Evolutionary conservation across 2,888 invertebrate species (phyloP).

Genomic region (Zygogramma bicolorata): DNA sequence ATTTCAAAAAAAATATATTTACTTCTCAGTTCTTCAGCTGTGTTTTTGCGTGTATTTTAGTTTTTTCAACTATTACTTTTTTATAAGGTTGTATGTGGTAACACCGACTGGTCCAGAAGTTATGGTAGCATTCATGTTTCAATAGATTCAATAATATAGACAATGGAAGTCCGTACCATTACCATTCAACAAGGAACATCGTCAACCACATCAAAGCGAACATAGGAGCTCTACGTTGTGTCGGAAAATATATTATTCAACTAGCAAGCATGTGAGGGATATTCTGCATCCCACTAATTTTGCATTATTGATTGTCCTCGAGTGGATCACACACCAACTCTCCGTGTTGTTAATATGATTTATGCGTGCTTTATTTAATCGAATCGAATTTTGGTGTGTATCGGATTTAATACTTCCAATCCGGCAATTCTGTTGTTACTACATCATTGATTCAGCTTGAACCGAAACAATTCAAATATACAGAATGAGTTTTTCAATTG

Average conservation of each 20-base stretch:
- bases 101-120: too few species aligned
- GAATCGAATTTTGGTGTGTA: constrained; percentile 1
- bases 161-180: too few species aligned
- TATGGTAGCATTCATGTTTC: too few species aligned
- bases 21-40: too few species aligned
- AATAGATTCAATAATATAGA: too few species aligned
- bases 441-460: neutral
- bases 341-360: constrained; percentile 39
- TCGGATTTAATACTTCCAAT: neutral
- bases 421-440: neutral
- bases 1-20: too few species aligned
- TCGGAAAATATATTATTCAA: constrained; percentile 32
- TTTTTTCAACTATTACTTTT: too few species aligned
- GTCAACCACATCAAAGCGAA: too few species aligned
- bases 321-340: constrained; percentile 31
- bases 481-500: too few species aligned
- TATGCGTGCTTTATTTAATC: constrained; percentile 31
- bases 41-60: too few species aligned
- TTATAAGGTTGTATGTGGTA: too few species aligned
- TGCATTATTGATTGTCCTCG: constrained; percentile 39
- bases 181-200: too few species aligned
- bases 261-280: constrained; percentile 32
- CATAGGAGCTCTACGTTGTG: constrained; percentile 16
- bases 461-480: neutral
- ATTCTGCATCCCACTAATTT: constrained; percentile 34